Percentiles rank a stretch among this genome's conserved stretches.
phyloP scores from a whole-genome alignment of 2,797 vertebrate species.

The Arrhamphus sclerolepis region DNA sequence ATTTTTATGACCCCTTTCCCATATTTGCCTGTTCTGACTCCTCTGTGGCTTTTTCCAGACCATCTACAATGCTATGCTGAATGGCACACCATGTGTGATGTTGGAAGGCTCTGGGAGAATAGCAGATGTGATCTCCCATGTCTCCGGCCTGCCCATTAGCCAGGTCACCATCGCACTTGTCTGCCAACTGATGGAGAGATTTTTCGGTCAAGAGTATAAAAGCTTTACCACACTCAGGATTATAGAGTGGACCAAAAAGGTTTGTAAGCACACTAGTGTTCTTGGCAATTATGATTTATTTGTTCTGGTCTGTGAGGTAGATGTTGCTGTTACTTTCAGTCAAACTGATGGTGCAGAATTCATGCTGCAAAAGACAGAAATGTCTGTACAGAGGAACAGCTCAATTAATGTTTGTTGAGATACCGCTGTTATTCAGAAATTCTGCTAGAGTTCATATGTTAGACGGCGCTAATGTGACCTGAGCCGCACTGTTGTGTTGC shows the following conservation, averaged over 20 bases:
- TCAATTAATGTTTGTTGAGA: too few relatives aligned
- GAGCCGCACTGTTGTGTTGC: too few relatives aligned
- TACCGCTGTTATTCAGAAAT: too few relatives aligned
- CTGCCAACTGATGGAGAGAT: slow-evolving; percentile 81
- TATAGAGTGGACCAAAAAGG: slow-evolving; percentile 95
- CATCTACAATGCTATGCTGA: slow-evolving; percentile 89
- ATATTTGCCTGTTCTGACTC: slow-evolving; percentile 6
- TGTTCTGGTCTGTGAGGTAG: too few relatives aligned
- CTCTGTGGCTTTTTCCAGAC: slow-evolving; percentile 79
- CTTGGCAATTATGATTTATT: not conserved
- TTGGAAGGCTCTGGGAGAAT: slow-evolving; percentile 93
- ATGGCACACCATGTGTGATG: slow-evolving; percentile 90
- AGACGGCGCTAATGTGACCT: too few relatives aligned
- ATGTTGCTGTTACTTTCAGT: too few relatives aligned
- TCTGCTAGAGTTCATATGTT: too few relatives aligned
- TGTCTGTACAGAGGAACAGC: too few relatives aligned
- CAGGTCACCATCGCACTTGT: slow-evolving; percentile 84
- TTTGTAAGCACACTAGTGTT: slow-evolving; percentile 43
- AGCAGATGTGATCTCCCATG: slow-evolving; percentile 91
- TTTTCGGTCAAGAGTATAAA: slow-evolving; percentile 84
- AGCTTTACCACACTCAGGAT: slow-evolving; percentile 79
- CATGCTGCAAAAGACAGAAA: too few relatives aligned
- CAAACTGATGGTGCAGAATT: too few relatives aligned
- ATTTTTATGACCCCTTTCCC: not conserved
- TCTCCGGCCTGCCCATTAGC: slow-evolving; percentile 79